These are phyloP conservation scores for Blastomussa wellsi DNA, from an alignment of 92 coral and sea anemone genomes.

Conservation along the genomic window DNA sequence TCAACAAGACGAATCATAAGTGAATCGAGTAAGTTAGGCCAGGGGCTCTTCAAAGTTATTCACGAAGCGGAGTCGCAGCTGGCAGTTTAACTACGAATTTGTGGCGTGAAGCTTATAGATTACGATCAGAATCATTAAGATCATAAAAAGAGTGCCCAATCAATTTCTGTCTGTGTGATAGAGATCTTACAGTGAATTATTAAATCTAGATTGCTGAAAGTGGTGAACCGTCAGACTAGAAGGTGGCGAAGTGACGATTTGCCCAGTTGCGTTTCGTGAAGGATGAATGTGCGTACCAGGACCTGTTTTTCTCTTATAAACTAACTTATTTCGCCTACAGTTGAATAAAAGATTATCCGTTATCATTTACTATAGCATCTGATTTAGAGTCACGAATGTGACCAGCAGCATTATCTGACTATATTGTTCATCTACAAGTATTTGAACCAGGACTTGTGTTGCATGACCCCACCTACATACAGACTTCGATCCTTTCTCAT, in stretches of 20 bases:
- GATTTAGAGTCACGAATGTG: background rate
- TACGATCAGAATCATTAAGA: background rate
- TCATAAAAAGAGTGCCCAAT: background rate
- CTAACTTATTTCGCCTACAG: background rate
- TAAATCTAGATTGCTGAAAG: background rate
- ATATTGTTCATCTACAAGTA: background rate
- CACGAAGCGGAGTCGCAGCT: background rate
- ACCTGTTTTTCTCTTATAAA: background rate
- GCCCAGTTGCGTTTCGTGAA: background rate
- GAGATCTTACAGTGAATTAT: background rate
- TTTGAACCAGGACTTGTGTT: background rate
- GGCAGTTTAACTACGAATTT: background rate
- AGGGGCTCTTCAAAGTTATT: background rate
- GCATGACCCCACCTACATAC: constrained; percentile 33
- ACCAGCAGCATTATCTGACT: constrained; percentile 1
- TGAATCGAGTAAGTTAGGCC: too few species aligned
- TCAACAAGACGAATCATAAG: background rate
- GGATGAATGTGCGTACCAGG: background rate
- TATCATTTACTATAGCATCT: background rate
- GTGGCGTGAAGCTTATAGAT: background rate
- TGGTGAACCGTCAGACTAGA: background rate
- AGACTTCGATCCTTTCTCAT: background rate
- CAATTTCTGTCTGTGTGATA: background rate
- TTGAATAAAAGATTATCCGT: background rate
- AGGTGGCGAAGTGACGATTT: background rate